Evolutionary conservation across 2,888 invertebrate genomes (phyloP), one percentile per base, ranked within the genome.

Genomic region (Brenthis ino): DNA sequence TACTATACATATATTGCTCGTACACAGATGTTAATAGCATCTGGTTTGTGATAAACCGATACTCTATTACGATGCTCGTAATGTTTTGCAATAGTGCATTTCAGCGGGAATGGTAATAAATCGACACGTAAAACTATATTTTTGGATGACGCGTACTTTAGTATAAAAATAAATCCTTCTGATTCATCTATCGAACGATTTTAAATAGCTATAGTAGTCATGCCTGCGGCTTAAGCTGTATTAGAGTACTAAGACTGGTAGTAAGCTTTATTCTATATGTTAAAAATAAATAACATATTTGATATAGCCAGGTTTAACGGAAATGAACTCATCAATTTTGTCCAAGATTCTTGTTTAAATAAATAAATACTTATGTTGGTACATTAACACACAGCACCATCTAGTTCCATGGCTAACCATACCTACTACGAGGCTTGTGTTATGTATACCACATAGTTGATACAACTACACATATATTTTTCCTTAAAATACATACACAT

Each of bases 41-140:
- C 85, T 87, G 86, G 78, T 83, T 81, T 79, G 77, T 85, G 77
- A 73, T 76, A 71, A 77, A 74, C 77, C 72, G 68, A 70, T 70
- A 75, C 74, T 37, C 66, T 70, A 74, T 75, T 69, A 70, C 68
- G 65, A 73, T 51, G 16, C 50, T 71, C 51, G 64, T 72, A 71
- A 70, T 77, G 76, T 68, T 67, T 71, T 57, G 63, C 61, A 71
- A 71, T 50, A 70, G 37, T 57, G 48, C 65, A 70, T 61, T 57
- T 65, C 24, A 55, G 24, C 28, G 51, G 51, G 50, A 43, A 58
- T 58, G 37, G n/a, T 33, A 56, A 43, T 50, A 63, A 48, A 67
- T 61, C 16, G 47, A 60, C 28, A 14, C 43, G 16, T 54, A 47
- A 50, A 64, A 43, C 16, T 54, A 58, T 57, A 55, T 63, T 57